These are phyloP conservation scores for Luehdorfia chinensis DNA, from an alignment of 1,140 invertebrate species.

Conservation along the genomic window DNA sequence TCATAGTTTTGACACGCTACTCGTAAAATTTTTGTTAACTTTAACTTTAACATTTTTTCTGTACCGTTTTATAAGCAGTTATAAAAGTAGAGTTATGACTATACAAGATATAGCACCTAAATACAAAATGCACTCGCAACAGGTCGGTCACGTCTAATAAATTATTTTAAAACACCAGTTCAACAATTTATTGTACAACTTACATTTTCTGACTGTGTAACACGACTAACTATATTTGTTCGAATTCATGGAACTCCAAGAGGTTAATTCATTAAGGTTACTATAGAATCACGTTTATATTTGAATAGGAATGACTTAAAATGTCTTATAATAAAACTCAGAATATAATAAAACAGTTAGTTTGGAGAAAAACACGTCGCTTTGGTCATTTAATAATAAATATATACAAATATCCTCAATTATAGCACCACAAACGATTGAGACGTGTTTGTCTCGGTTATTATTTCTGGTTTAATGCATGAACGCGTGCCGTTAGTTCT, in stretches of 20 bases:
- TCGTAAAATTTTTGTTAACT: slow-evolving; percentile 49
- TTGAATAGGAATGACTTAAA: neutral
- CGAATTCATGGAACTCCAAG: neutral
- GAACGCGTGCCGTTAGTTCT: slow-evolving; percentile 12
- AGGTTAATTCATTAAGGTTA: neutral
- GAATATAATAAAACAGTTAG: neutral
- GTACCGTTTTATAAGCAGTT: slow-evolving; percentile 30
- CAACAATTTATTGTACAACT: slow-evolving; percentile 24
- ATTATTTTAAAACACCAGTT: slow-evolving; percentile 16
- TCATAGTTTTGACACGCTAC: slow-evolving; percentile 48
- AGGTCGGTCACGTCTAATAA: slow-evolving; percentile 18
- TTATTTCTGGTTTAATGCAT: slow-evolving; percentile 23
- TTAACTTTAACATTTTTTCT: slow-evolving; percentile 29
- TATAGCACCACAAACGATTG: slow-evolving; percentile 9
- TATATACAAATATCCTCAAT: no score
- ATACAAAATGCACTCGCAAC: slow-evolving; percentile 7
- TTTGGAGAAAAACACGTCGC: no score
- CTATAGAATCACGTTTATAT: neutral
- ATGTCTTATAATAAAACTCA: no score
- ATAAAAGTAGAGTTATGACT: slow-evolving; percentile 34
- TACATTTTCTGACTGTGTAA: no score
- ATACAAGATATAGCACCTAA: slow-evolving; percentile 25
- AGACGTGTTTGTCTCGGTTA: slow-evolving; percentile 3
- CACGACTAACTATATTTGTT: neutral
- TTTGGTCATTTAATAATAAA: no score